Conservation (phyloP, 2,113 vertebrate species). For the Nasalis larvatus region DNA sequence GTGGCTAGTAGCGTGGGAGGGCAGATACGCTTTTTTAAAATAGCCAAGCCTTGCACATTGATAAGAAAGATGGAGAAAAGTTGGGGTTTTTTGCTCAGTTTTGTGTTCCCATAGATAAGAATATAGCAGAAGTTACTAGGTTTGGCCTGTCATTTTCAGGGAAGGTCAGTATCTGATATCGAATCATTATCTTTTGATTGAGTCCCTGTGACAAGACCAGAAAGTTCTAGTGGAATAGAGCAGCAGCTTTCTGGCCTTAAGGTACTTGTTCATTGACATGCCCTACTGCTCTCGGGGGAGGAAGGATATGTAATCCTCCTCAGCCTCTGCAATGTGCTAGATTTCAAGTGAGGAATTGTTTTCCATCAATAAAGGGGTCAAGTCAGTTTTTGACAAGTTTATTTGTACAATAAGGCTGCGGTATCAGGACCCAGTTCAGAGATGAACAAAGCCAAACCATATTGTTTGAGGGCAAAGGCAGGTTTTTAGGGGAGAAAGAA, state of each 20-base stretch:
- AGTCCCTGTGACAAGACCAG: not conserved
- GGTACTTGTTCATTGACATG: not conserved
- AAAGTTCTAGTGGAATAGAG: not conserved
- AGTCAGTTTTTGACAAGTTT: not conserved
- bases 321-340: not conserved
- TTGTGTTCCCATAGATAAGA: not conserved
- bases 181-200: not conserved
- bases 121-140: not conserved
- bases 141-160: not conserved
- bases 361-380: not conserved
- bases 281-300: not conserved
- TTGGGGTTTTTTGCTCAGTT: not conserved
- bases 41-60: not conserved
- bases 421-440: not conserved
- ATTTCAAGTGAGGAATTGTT: not conserved
- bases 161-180: not conserved
- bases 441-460: not conserved
- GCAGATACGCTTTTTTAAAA: not conserved
- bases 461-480: not conserved
- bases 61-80: not conserved
- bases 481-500: not conserved
- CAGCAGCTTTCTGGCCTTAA: not conserved
- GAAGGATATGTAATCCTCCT: not conserved
- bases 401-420: not conserved
- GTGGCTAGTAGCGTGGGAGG: not conserved